These are phyloP conservation scores for Molossus alvarezi DNA, from an alignment of 2,797 vertebrate species.

Conservation along the genomic window DNA sequence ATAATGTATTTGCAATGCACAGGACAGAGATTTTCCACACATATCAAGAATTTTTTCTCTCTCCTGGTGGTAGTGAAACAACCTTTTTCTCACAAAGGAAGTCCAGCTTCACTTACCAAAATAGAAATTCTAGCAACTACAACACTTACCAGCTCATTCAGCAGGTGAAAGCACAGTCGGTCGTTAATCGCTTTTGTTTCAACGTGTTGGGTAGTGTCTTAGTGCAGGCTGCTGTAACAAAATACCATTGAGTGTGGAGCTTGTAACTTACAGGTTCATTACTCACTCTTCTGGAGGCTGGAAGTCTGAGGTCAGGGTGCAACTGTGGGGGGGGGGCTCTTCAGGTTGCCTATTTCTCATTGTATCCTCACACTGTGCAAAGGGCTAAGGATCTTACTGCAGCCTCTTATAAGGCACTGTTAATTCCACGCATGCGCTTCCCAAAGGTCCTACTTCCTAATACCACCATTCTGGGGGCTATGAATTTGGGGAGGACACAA, in stretches of 20 bases:
- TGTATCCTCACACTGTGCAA: neutral
- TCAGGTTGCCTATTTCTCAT: neutral
- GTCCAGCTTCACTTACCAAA: slow-evolving; percentile 1
- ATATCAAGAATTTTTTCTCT: neutral
- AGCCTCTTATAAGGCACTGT: neutral
- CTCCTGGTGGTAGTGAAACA: neutral
- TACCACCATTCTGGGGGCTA: neutral
- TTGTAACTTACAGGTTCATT: neutral
- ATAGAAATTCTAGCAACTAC: neutral
- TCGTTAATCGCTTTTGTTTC: slow-evolving; percentile 51
- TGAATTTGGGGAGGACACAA: neutral
- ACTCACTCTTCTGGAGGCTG: neutral
- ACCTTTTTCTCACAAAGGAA: slow-evolving; percentile 7
- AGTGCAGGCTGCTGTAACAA: neutral
- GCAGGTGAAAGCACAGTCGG: neutral
- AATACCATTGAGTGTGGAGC: neutral
- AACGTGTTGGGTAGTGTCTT: neutral
- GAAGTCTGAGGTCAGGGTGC: neutral
- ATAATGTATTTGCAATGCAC: neutral
- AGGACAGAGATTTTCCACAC: neutral
- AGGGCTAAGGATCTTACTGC: neutral
- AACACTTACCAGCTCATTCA: neutral
- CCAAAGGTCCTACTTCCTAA: neutral
- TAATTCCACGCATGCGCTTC: neutral
- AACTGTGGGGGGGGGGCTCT: neutral